Evolutionary conservation across 2,797 vertebrate genomes (phyloP).

Genomic region (Hybognathus amarus): DNA sequence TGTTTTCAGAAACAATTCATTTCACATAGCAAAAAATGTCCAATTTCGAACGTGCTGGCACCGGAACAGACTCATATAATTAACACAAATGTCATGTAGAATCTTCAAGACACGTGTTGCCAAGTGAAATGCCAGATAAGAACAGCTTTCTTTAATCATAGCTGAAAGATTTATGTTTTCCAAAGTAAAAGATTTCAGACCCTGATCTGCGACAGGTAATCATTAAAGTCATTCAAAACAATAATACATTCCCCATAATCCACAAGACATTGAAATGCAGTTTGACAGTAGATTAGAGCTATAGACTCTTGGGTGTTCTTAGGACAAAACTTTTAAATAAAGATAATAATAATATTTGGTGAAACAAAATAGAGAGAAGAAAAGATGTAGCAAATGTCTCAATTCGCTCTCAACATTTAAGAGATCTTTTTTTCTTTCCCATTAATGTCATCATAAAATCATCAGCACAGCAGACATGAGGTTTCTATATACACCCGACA

Average conservation of each 20-base stretch:
- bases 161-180: background rate
- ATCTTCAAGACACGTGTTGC: constrained; percentile 47
- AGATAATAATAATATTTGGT: background rate
- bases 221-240: background rate
- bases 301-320: background rate
- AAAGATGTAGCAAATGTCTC: background rate
- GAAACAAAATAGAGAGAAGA: background rate
- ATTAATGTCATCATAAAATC: background rate
- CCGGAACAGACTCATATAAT: constrained; percentile 3
- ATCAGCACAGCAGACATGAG: background rate
- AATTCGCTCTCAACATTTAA: background rate
- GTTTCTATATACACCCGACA: background rate
- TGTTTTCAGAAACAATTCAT: background rate
- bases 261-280: constrained; percentile 21
- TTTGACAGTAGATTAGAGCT: constrained; percentile 1
- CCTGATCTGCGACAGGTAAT: background rate
- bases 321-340: background rate
- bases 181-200: constrained; percentile 15
- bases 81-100: constrained; percentile 32
- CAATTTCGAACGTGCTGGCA: background rate
- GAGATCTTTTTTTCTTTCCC: background rate
- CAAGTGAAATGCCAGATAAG: constrained; percentile 3
- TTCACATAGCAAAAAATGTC: background rate
- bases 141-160: background rate
- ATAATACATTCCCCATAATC: constrained; percentile 41